Evolutionary conservation across 2,797 vertebrate genomes (phyloP).

Genomic region (Zalophus californianus): DNA sequence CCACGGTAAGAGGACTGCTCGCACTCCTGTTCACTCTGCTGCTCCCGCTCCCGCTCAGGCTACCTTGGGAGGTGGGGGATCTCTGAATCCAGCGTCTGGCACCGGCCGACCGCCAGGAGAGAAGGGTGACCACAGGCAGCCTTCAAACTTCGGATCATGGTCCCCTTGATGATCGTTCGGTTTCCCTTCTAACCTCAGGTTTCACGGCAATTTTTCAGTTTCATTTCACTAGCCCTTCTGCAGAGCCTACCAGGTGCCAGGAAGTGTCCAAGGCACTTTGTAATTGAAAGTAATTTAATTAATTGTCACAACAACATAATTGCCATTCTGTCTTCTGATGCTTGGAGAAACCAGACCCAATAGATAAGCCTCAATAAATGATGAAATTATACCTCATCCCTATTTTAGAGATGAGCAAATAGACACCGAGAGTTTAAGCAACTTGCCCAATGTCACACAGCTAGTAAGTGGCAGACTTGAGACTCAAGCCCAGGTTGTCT

Average conservation of each 20-base stretch:
- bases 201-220: background rate
- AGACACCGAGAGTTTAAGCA: background rate
- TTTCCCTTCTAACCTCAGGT: background rate
- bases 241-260: background rate
- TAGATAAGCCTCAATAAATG: background rate
- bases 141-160: background rate
- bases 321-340: background rate
- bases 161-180: background rate
- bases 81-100: background rate
- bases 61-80: background rate
- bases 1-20: constrained; percentile 87
- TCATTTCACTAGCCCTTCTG: background rate
- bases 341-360: background rate
- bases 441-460: background rate
- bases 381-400: background rate
- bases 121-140: background rate
- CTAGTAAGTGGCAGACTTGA: background rate
- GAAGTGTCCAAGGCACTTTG: background rate
- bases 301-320: background rate
- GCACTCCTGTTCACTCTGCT: background rate
- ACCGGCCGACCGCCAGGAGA: background rate
- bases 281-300: background rate
- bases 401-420: background rate
- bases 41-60: background rate
- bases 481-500: background rate